Base-by-base conservation (phyloP, 2,113 vertebrate genomes). In the Siphamia tubifer region DNA sequence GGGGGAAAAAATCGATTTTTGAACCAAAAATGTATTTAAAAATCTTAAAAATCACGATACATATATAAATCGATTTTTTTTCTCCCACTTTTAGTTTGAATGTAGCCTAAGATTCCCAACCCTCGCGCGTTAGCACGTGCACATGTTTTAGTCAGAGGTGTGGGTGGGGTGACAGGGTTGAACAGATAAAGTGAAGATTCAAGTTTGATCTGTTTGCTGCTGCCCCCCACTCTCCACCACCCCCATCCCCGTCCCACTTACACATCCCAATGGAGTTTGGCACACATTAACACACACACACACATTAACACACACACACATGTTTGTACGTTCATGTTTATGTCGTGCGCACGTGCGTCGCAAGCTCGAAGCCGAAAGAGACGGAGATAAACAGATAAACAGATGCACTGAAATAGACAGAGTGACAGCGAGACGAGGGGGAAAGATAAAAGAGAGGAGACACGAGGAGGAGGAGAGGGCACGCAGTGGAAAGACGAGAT, bases 171-270 rank as follows among this genome's bases (percentile, higher is more conserved):
- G 15, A 20, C 35, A 54, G 36, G 40, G 55, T 51, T 27, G 8
- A 38, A 49, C 42, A 48, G 27, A 23, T 30, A 56, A 66, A 74
- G 79, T n/a, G n/a, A n/a, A n/a, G n/a, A 79, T 28, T 85, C 76
- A 84, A 83, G 90, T 86, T 89, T 83, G 71, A 85, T 89, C 79
- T 86, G 84, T 87, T 80, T 78, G 68, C 76, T 83, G 51, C n/a
- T n/a, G n/a, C n/a, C n/a, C n/a, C n/a, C n/a, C n/a, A n/a, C n/a
- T n/a, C n/a, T n/a, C n/a, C n/a, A n/a, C n/a, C n/a, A n/a, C 76
- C 76, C 77, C 68, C 77, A 79, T 79, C 73, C 79, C 52, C 71
- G 85, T 87, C 87, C 83, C 84, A 90, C 82, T 91, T 90, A 76
- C 74, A 56, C 58, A 67, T 88, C 82, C 85, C 87, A 49, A 2